Evolutionary conservation across 2,797 vertebrate genomes (phyloP), one percentile per base, ranked within the genome.

Genomic region (Gypaetus barbatus): DNA sequence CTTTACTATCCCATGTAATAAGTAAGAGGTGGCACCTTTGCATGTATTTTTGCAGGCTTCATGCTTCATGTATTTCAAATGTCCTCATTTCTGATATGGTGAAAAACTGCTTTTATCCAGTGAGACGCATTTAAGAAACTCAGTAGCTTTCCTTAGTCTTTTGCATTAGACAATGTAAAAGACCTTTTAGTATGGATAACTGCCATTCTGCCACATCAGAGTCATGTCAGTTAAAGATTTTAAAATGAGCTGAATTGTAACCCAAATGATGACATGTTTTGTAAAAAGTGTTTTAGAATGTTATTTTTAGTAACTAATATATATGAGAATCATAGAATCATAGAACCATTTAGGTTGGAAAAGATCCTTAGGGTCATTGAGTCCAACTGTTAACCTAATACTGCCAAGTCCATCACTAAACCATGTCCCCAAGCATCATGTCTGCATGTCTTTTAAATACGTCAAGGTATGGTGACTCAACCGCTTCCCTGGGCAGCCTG

Each of bases 251-350:
- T 52, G 52, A 90, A 66, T 9, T 61, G 10, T 33, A 81, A 82
- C 8, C 8, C 28, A 89, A 63, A 79, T 68, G 51, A 95, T 39
- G 8, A 37, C 1, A 6, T 15, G 6, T 49, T 54, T 96, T 68
- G 89, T 37, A 60, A 90, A 60, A 56, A 73, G n/a, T 65, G 44
- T 58, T 49, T 88, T 96, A 81, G 78, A 88, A 87, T 41, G 73
- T 7, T 94, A 61, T 96, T 96, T 95, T 92, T 56, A 31, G 31
- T 77, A 44, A 60, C n/a, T 92, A 87, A 51, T 71, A 43, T 64
- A 21, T 80, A 60, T 48, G 6, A 58, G 71, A 65, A 78, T 69
- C 7, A 24, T 12, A 60, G 27, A 78, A 51, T 46, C 23, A 35
- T 15, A 51, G 23, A 81, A 18, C 16, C 4, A 52, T 66, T 79